Base-by-base conservation (phyloP, 2,797 vertebrate species). In the Hoplostethus atlanticus region DNA sequence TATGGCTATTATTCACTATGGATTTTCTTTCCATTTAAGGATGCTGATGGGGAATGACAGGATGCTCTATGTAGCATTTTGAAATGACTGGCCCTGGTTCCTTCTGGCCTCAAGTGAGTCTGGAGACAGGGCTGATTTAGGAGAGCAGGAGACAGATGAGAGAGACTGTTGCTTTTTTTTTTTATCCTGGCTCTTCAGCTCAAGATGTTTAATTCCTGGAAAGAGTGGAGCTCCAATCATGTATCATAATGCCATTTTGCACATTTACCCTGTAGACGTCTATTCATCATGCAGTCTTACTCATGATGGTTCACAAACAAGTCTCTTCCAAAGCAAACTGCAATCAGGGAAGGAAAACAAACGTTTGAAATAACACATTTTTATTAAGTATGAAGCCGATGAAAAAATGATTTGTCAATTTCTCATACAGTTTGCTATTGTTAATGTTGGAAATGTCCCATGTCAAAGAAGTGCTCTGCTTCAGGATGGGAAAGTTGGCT, bases 251-350 rank as follows among this genome's bases (percentile, higher is more conserved):
- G 77, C 63, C 68, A 71, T 68, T 78, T 82, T 80, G 56, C 28
- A 68, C 62, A 77, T 80, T 87, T 76, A 64, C 48, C 9, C 76
- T 66, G 53, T 48, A 84, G 28, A 73, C 55, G 56, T 70, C 54
- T 57, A 83, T 90, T 86, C 69, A 78, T 90, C 89, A 80, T 72
- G 34, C 46, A 30, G 65, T 73, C 74, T 80, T 75, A 79, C 59
- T 81, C 61, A 73, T 63, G 44, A 70, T 71, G 67, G 60, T 76
- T 70, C 78, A 53, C 67, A 81, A 76, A 83, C 66, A 79, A 77
- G 68, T 71, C 68, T 17, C 71, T 79, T 91, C 81, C 86, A 89
- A 90, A 78, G 76, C 72, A 89, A 88, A 91, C 84, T 79, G 75
- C 76, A 93, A 90, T 91, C 86, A 90, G 68, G 17, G 46, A 86